Conservation (phyloP, 2,888 invertebrate genomes). For the Chrysolina oricalcia region DNA sequence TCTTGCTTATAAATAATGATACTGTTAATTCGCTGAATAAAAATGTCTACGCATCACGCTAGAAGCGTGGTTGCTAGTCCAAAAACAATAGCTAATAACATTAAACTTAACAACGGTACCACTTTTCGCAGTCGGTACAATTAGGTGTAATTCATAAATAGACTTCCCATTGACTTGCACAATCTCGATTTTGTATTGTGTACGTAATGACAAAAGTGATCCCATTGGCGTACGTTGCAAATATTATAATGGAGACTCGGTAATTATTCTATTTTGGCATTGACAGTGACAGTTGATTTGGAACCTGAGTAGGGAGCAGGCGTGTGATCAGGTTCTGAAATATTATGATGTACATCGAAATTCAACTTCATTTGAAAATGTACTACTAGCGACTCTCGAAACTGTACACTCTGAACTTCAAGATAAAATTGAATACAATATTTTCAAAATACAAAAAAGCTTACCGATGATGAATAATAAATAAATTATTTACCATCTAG, state of each 20-base stretch:
- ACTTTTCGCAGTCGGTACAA: conserved; percentile 52
- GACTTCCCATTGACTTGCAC: conserved; percentile 49
- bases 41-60: conserved; percentile 44
- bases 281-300: no score
- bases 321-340: no score
- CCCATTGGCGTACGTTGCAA: conserved; percentile 5
- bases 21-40: conserved; percentile 46
- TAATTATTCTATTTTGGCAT: no score
- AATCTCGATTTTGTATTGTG: conserved; percentile 47
- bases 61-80: conserved; percentile 33
- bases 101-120: conserved; percentile 52
- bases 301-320: no score
- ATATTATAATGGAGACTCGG: not conserved
- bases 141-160: conserved; percentile 50
- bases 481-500: no score
- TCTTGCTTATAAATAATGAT: conserved; percentile 50
- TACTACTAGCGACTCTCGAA: no score
- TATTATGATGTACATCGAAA: no score
- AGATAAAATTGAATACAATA: no score
- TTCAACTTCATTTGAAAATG: no score
- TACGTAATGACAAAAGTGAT: conserved; percentile 46
- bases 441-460: no score
- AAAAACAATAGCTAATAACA: conserved; percentile 54
- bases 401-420: no score
- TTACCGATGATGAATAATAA: no score